These are phyloP conservation scores for Corvus hawaiiensis DNA, from an alignment of 2,113 vertebrate species.

Conservation along the genomic window DNA sequence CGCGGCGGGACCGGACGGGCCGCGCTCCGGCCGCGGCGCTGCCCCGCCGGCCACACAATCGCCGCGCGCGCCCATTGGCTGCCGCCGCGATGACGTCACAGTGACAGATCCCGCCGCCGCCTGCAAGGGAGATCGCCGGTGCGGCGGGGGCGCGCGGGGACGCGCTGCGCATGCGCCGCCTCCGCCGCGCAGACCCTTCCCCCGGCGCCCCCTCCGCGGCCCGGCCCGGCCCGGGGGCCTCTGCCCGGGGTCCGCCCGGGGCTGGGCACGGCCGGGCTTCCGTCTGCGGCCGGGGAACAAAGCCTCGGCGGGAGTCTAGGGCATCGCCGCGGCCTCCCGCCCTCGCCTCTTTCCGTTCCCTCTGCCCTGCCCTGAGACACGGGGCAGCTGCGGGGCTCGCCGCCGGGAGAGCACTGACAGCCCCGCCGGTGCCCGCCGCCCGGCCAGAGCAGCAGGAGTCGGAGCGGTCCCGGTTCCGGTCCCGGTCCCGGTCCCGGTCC, in stretches of 20 bases:
- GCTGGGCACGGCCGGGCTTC: not conserved
- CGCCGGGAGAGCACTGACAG: too few species aligned
- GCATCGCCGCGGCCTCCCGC: not conserved
- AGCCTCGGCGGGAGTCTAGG: not conserved
- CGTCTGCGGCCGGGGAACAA: not conserved
- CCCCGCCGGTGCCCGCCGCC: not conserved
- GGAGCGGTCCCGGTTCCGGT: not conserved
- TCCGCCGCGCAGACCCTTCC: not conserved
- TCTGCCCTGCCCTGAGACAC: not conserved
- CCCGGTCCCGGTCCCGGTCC: not conserved
- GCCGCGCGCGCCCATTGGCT: too few species aligned
- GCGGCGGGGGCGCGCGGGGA: not conserved
- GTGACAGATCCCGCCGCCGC: conserved; percentile 84
- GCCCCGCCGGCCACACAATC: too few species aligned
- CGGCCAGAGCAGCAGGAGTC: not conserved
- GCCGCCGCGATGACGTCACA: conserved; percentile 75
- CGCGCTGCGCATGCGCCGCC: conserved; percentile 75
- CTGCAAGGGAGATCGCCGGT: conserved; percentile 72
- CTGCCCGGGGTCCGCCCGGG: not conserved
- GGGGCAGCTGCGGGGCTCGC: not conserved
- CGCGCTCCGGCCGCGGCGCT: too few species aligned
- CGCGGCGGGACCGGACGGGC: too few species aligned
- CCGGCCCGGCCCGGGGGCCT: not conserved
- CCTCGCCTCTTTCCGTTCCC: not conserved
- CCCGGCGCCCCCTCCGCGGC: not conserved